Evolutionary conservation across 2,888 invertebrate species (phyloP).

Genomic region (Callyntrura guangdongensis): DNA sequence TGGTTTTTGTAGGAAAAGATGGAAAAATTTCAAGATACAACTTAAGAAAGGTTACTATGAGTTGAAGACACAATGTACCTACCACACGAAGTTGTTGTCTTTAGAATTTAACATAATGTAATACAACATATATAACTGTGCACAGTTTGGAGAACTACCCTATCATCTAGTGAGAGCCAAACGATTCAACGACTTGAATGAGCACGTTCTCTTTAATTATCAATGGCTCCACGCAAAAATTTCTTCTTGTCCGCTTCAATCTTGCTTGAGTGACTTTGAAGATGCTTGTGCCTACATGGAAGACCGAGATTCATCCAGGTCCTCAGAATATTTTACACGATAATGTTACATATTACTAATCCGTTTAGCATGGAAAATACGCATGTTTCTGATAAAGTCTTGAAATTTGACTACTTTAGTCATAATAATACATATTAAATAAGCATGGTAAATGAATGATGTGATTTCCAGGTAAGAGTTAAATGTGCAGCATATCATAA

Average conservation of each 20-base stretch:
- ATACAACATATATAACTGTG: slow-evolving; percentile 58
- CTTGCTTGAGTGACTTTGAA: slow-evolving; percentile 97
- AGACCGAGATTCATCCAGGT: slow-evolving; percentile 93
- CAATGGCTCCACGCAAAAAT: slow-evolving; percentile 99
- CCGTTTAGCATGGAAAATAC: too few relatives aligned
- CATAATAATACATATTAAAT: too few relatives aligned
- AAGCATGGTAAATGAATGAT: too few relatives aligned
- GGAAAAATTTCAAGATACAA: slow-evolving; percentile 96
- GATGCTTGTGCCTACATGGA: slow-evolving; percentile 94
- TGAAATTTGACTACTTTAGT: too few relatives aligned
- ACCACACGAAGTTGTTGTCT: background rate
- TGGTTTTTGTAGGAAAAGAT: slow-evolving; percentile 96
- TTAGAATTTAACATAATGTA: background rate
- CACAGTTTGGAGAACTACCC: slow-evolving; percentile 96
- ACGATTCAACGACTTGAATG: slow-evolving; percentile 95
- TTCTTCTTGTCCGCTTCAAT: slow-evolving; percentile 97
- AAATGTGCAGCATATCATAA: too few relatives aligned
- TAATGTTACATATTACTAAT: too few relatives aligned
- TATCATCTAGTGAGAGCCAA: slow-evolving; percentile 97
- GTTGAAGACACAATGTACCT: too few relatives aligned
- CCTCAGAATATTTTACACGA: background rate
- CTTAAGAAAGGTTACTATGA: slow-evolving; percentile 92
- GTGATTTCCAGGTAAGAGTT: too few relatives aligned
- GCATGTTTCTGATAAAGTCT: too few relatives aligned
- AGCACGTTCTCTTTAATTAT: slow-evolving; percentile 98